Evolutionary conservation across 2,797 vertebrate genomes (phyloP).

Genomic region (Myotis myotis): DNA sequence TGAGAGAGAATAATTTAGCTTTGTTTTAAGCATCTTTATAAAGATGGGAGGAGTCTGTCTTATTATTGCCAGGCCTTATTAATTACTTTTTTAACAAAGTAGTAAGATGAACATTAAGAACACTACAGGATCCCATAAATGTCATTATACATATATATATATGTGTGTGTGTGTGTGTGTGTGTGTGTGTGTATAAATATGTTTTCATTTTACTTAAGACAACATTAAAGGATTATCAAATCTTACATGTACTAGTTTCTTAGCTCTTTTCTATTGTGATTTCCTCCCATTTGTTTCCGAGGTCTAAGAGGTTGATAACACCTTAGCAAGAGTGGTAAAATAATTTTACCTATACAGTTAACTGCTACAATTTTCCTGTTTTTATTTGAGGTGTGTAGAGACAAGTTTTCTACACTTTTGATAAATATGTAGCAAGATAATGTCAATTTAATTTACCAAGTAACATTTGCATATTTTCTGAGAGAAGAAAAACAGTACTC

Average conservation of each 20-base stretch:
- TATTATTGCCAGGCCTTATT: background rate
- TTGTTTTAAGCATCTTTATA: conserved; percentile 37
- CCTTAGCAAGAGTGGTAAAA: background rate
- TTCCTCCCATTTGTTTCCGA: background rate
- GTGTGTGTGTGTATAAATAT: background rate
- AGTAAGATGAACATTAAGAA: background rate
- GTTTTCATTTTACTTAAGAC: background rate
- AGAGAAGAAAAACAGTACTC: background rate
- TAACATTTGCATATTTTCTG: conserved; percentile 19
- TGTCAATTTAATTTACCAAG: conserved; percentile 1
- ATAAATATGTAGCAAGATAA: background rate
- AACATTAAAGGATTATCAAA: background rate
- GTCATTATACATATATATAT: background rate
- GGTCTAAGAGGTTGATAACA: background rate
- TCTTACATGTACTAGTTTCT: background rate
- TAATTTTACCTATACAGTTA: background rate
- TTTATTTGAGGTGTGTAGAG: background rate
- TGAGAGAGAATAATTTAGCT: conserved; percentile 13
- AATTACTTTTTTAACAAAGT: conserved; percentile 29
- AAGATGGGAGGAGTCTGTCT: background rate
- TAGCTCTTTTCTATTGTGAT: background rate
- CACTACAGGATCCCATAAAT: background rate
- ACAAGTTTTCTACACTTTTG: background rate
- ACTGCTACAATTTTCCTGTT: background rate
- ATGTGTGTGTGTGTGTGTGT: background rate